A percentile compares a stretch with the other conserved stretches of the same genome.
Evolutionary conservation across 2,888 invertebrate genomes (phyloP).

Genomic region (Oxytorus armatus): DNA sequence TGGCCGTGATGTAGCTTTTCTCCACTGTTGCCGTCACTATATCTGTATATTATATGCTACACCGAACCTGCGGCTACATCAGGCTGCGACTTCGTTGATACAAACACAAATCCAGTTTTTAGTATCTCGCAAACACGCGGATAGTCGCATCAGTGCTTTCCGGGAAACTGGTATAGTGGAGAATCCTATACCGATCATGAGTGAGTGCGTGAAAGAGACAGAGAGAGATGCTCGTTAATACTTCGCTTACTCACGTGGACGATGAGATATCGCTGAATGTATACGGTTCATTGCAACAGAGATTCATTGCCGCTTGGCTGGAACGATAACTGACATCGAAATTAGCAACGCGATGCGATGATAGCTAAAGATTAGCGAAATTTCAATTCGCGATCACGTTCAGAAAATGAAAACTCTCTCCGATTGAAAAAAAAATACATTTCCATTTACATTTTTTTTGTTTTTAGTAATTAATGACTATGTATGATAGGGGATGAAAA

Average conservation of each 20-base stretch:
- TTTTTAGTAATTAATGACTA: too few relatives aligned
- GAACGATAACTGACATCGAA: slow-evolving; percentile 42
- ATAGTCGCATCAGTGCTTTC: slow-evolving; percentile 62
- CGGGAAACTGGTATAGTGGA: slow-evolving; percentile 66
- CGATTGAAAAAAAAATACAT: background rate
- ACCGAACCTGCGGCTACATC: slow-evolving; percentile 49
- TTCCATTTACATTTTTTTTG: too few relatives aligned
- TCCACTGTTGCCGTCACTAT: slow-evolving; percentile 9
- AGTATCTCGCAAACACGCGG: slow-evolving; percentile 59
- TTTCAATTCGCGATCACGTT: slow-evolving; percentile 23
- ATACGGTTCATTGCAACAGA: slow-evolving; percentile 52
- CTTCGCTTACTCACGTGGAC: slow-evolving; percentile 39
- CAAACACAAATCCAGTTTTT: slow-evolving; percentile 64
- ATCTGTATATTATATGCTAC: background rate
- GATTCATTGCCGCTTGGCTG: slow-evolving; percentile 48
- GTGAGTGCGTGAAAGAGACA: slow-evolving; percentile 8
- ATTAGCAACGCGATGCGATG: slow-evolving; percentile 29
- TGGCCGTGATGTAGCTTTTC: slow-evolving; percentile 67
- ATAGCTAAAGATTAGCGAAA: slow-evolving; percentile 25
- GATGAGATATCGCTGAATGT: slow-evolving; percentile 36
- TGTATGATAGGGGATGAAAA: too few relatives aligned
- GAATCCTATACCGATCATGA: slow-evolving; percentile 57
- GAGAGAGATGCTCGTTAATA: slow-evolving; percentile 60
- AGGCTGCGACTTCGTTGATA: slow-evolving; percentile 50
- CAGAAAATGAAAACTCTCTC: background rate